Evolutionary conservation across 2,888 invertebrate species (phyloP).

Genomic region (Onchidella celtica): DNA sequence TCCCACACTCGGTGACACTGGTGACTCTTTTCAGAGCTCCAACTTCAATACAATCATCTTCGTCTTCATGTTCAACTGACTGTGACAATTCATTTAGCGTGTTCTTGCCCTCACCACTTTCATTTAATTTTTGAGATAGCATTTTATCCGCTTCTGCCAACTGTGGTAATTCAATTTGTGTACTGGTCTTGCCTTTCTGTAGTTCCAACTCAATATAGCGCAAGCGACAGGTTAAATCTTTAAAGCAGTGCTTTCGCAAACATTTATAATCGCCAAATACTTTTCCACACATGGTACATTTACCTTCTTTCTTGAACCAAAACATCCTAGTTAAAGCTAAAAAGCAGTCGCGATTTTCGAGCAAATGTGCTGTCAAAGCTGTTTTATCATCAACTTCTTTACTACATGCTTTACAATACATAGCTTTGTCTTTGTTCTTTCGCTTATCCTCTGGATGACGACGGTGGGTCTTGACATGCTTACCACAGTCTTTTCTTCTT

Average conservation of each 20-base stretch:
- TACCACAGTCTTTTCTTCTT: background rate
- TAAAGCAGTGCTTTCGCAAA: conserved; percentile 45
- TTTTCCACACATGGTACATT: conserved; percentile 37
- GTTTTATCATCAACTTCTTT: conserved; percentile 22
- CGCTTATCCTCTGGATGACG: too few species aligned
- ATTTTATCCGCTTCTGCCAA: background rate
- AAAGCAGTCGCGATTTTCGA: conserved; percentile 34
- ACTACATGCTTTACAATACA: conserved; percentile 36
- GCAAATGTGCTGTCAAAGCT: conserved; percentile 29
- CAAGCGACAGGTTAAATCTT: conserved; percentile 37
- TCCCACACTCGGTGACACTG: too few species aligned
- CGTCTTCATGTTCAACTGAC: background rate
- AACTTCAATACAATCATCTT: background rate
- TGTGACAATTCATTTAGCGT: background rate
- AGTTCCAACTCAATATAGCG: conserved; percentile 32
- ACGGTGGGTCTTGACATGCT: conserved; percentile 15
- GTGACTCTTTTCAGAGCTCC: background rate
- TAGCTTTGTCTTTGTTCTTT: background rate
- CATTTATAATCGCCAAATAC: background rate
- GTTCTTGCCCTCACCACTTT: background rate
- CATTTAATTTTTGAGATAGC: background rate
- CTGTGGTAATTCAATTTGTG: too few species aligned
- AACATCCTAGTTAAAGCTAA: conserved; percentile 24
- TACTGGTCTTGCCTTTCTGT: too few species aligned
- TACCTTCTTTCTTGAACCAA: conserved; percentile 8